phyloP scores from a whole-genome alignment of 2,113 vertebrate species.

The Myocastor coypus region DNA sequence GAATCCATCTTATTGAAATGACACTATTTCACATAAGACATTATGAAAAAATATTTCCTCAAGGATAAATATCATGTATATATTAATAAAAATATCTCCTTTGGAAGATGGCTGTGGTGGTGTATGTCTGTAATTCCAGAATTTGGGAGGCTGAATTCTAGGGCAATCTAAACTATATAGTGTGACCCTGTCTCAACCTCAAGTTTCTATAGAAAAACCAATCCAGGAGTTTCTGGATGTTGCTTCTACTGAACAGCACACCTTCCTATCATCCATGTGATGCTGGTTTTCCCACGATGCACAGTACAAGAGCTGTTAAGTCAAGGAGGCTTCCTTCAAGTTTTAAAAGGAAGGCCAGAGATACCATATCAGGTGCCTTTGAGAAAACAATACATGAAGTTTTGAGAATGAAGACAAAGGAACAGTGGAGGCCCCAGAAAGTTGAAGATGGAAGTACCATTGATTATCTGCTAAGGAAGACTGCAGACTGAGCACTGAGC shows the following conservation, averaged over 20 bases:
- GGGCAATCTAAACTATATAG: neutral
- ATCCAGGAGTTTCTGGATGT: neutral
- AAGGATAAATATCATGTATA: slow-evolving; percentile 23
- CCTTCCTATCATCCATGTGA: neutral
- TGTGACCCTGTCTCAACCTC: neutral
- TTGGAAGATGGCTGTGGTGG: neutral
- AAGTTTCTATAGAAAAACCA: neutral
- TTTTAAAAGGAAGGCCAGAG: neutral
- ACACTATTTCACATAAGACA: neutral
- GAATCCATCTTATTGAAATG: slow-evolving; percentile 44
- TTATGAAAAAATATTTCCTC: neutral
- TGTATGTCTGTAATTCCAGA: neutral
- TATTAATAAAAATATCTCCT: neutral
- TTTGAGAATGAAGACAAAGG: neutral
- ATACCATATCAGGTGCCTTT: neutral
- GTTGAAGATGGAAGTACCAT: neutral
- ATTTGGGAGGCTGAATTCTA: neutral
- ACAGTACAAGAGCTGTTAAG: neutral
- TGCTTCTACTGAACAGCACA: neutral
- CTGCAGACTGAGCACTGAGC: neutral
- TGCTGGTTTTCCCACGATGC: neutral
- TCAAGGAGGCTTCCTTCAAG: neutral
- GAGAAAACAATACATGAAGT: neutral
- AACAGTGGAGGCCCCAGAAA: neutral
- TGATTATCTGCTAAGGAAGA: neutral